Percentiles rank a stretch among this genome's conserved stretches.
These are phyloP conservation scores for Ladona fulva DNA, from an alignment of 1,140 invertebrate genomes.

Conservation along the genomic window DNA sequence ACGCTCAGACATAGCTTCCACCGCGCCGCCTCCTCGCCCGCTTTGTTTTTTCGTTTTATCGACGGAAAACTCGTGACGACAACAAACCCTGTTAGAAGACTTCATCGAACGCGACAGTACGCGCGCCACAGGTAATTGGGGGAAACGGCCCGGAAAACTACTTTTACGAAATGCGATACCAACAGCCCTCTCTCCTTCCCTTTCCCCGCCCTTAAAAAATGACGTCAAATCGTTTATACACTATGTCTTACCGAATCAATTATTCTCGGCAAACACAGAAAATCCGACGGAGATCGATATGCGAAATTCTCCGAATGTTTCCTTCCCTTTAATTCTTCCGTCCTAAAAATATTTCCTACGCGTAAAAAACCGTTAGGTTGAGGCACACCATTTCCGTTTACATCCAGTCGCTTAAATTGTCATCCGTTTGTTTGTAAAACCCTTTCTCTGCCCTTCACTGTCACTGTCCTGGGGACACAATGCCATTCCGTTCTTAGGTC, in stretches of 20 bases:
- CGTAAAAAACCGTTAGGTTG: too few species aligned
- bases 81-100: conserved; percentile 5
- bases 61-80: conserved; percentile 2
- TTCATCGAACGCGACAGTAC: neutral
- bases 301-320: too few species aligned
- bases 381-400: too few species aligned
- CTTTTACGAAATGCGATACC: neutral
- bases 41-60: neutral
- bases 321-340: too few species aligned
- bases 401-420: too few species aligned
- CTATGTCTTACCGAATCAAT: neutral
- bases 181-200: neutral
- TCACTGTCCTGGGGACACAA: too few species aligned
- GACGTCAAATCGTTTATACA: neutral
- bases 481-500: too few species aligned
- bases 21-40: neutral
- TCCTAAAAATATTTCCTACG: too few species aligned
- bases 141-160: neutral
- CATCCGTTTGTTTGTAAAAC: too few species aligned
- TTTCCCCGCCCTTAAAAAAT: neutral
- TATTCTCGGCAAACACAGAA: neutral
- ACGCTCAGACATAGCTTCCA: neutral
- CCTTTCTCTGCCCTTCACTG: too few species aligned
- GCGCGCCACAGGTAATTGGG: neutral
- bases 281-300: too few species aligned